Percentiles rank a stretch among this genome's conserved stretches.
Conservation (phyloP, 2,888 invertebrate genomes). For the Pomacea canaliculata region DNA sequence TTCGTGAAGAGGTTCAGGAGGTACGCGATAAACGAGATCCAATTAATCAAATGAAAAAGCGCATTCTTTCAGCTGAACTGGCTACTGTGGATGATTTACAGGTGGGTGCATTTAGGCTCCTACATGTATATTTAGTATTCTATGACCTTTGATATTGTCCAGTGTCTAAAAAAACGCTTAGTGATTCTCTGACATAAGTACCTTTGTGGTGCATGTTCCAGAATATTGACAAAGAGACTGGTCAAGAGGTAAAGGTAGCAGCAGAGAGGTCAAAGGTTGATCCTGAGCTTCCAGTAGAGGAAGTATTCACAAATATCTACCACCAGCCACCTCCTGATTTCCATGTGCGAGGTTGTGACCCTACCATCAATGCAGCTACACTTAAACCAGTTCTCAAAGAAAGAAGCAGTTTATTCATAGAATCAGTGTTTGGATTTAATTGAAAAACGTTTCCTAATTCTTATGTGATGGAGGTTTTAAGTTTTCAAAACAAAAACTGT, state of each 20-base stretch:
- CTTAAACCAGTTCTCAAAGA: background rate
- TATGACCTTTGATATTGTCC: background rate
- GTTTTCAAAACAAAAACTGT: too few species aligned
- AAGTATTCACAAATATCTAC: conserved; percentile 86
- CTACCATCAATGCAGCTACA: conserved; percentile 36
- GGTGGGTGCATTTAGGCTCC: conserved; percentile 73
- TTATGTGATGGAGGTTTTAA: too few species aligned
- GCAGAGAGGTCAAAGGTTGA: conserved; percentile 82
- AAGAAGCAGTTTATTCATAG: too few species aligned
- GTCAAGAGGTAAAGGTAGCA: conserved; percentile 88
- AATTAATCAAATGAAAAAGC: conserved; percentile 95
- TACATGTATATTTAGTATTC: background rate
- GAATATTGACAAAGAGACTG: conserved; percentile 87
- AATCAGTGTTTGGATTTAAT: too few species aligned
- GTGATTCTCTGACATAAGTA: background rate
- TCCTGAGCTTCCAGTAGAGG: conserved; percentile 81
- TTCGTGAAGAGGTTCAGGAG: conserved; percentile 96
- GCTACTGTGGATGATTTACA: conserved; percentile 89
- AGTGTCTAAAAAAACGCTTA: background rate
- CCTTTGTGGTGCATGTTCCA: conserved; percentile 45
- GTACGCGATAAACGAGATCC: conserved; percentile 89
- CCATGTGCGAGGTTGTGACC: conserved; percentile 76
- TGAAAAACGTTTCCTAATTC: too few species aligned
- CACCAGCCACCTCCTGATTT: conserved; percentile 75
- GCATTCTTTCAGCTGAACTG: conserved; percentile 82